Evolutionary conservation across 2,888 invertebrate genomes (phyloP).

Genomic region (Aricia artaxerxes): DNA sequence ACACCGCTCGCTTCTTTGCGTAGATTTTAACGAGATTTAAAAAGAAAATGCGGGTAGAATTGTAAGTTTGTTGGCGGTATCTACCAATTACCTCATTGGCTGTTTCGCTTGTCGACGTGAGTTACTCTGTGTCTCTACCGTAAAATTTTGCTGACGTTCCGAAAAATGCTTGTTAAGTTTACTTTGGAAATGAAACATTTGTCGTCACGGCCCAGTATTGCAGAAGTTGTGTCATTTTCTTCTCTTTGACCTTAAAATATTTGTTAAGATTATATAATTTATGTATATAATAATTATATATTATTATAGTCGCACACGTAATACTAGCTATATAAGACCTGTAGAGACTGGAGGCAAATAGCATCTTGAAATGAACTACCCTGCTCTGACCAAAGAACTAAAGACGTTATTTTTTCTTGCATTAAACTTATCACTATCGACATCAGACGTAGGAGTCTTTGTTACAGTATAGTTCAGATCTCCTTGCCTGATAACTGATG

Average conservation of each 20-base stretch:
- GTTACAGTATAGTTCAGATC: constrained; percentile 33
- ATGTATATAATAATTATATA: too few species aligned
- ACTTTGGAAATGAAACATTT: too few species aligned
- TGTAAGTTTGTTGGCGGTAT: not conserved
- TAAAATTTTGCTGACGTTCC: not conserved
- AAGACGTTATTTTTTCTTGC: too few species aligned
- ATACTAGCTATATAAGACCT: too few species aligned
- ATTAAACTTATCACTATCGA: constrained; percentile 29
- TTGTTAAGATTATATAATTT: too few species aligned
- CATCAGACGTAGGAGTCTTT: constrained; percentile 24
- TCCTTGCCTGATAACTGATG: not conserved
- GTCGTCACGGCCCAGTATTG: too few species aligned
- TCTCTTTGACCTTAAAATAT: too few species aligned
- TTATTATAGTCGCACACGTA: too few species aligned
- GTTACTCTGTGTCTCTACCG: not conserved
- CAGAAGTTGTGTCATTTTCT: too few species aligned
- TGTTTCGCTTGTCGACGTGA: not conserved
- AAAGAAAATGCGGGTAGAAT: not conserved
- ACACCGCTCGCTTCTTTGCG: constrained; percentile 12
- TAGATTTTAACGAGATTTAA: constrained; percentile 19
- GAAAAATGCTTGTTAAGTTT: not conserved
- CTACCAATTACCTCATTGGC: not conserved
- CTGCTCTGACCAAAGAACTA: too few species aligned
- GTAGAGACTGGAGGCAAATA: too few species aligned
- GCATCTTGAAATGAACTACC: too few species aligned